Percentiles rank a stretch among this genome's conserved stretches.
Conservation (phyloP, 2,888 invertebrate species). For the Rhimphoctona megacephalus region DNA sequence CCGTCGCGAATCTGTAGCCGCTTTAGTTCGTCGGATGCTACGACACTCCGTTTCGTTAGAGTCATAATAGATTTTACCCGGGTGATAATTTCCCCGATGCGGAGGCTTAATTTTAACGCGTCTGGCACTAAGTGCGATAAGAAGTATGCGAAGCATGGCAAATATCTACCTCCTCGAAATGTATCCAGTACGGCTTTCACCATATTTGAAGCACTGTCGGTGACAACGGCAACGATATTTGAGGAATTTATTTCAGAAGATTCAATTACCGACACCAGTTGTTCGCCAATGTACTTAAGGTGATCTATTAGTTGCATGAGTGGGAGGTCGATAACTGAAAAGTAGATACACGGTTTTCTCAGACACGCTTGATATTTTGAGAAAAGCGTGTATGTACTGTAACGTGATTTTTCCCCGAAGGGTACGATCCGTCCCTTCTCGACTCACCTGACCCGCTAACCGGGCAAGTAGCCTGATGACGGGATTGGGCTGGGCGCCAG, state of each 20-base stretch:
- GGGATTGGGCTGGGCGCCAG: no score
- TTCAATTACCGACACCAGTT: constrained; percentile 1
- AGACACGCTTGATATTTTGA: no score
- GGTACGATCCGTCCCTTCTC: no score
- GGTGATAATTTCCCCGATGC: constrained; percentile 29
- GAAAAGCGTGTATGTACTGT: no score
- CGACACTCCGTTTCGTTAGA: constrained; percentile 38
- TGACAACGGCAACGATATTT: constrained; percentile 57
- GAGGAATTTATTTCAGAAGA: constrained; percentile 33
- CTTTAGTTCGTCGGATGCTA: constrained; percentile 51
- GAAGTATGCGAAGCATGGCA: constrained; percentile 64
- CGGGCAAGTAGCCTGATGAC: no score
- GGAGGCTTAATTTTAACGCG: constrained; percentile 28
- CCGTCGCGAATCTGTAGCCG: no score
- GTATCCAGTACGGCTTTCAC: constrained; percentile 59
- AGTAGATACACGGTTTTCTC: no score
- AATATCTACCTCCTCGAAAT: constrained; percentile 57
- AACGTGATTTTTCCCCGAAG: no score
- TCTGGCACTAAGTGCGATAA: constrained; percentile 59
- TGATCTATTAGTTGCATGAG: no score
- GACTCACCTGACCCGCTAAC: no score
- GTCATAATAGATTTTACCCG: constrained; percentile 58
- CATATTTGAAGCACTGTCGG: constrained; percentile 65
- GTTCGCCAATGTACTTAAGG: constrained; percentile 4
- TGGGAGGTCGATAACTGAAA: no score